Percentiles rank a stretch among this genome's conserved stretches.
phyloP scores from a whole-genome alignment of 2,113 vertebrate genomes.

The Phylloscopus trochiloides region DNA sequence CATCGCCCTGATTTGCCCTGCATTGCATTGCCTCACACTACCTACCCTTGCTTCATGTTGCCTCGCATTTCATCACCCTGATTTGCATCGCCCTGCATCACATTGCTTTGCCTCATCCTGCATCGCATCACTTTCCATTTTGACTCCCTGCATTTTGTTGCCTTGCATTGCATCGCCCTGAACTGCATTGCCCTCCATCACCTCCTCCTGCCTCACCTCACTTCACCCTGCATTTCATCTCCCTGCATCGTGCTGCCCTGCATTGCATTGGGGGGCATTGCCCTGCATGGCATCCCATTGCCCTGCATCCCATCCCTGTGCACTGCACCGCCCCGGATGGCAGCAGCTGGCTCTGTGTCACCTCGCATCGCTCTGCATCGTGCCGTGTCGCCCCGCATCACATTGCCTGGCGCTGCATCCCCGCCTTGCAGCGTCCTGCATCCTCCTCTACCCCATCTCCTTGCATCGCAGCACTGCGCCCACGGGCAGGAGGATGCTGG shows the following conservation, averaged over 20 bases:
- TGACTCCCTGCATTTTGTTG: neutral
- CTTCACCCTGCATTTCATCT: neutral
- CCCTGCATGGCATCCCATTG: neutral
- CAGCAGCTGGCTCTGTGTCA: neutral
- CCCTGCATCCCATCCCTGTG: neutral
- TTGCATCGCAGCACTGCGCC: neutral
- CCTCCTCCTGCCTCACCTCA: neutral
- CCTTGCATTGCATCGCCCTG: neutral
- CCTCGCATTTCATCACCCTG: neutral
- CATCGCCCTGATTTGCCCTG: neutral
- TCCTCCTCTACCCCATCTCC: neutral
- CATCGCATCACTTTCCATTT: neutral
- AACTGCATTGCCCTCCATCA: neutral
- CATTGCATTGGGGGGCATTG: neutral
- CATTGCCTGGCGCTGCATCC: neutral
- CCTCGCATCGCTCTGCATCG: neutral
- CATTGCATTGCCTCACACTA: neutral
- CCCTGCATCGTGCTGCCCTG: neutral
- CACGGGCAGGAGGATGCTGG: fast-evolving
- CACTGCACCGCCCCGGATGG: neutral
- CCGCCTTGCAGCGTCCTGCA: neutral
- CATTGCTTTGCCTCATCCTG: neutral
- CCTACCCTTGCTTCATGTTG: neutral
- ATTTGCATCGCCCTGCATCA: neutral
- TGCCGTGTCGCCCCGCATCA: neutral